These are phyloP conservation scores for Noctua janthe DNA, from an alignment of 2,888 invertebrate species.

Conservation along the genomic window DNA sequence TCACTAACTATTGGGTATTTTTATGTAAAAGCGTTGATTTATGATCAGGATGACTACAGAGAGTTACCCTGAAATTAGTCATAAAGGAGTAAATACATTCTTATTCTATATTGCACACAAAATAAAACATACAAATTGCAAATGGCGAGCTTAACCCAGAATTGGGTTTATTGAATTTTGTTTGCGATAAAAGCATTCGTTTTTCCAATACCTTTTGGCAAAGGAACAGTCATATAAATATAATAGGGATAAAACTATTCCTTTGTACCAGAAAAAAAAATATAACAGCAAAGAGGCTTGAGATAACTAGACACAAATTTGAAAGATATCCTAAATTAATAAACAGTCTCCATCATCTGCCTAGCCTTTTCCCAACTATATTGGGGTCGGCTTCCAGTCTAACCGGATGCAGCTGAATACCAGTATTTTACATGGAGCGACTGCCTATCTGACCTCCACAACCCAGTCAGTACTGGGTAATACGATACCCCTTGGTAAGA, in stretches of 20 bases:
- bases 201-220: background rate
- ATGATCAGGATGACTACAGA: background rate
- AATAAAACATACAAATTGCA: no score
- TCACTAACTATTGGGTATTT: slow-evolving; percentile 1
- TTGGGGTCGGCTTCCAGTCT: no score
- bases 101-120: no score
- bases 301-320: fast-evolving
- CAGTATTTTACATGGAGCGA: no score
- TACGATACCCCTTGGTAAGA: no score
- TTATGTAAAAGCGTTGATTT: slow-evolving; percentile 10
- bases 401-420: no score
- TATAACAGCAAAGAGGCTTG: background rate
- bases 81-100: background rate
- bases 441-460: no score
- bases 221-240: background rate
- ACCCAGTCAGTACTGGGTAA: no score
- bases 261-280: background rate
- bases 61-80: background rate
- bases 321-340: background rate
- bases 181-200: background rate
- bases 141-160: no score
- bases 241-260: background rate
- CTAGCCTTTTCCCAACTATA: no score
- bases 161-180: background rate
- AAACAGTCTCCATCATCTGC: background rate